phyloP scores from a whole-genome alignment of 1,140 invertebrate genomes.

The Temnothorax curvispinosus region DNA sequence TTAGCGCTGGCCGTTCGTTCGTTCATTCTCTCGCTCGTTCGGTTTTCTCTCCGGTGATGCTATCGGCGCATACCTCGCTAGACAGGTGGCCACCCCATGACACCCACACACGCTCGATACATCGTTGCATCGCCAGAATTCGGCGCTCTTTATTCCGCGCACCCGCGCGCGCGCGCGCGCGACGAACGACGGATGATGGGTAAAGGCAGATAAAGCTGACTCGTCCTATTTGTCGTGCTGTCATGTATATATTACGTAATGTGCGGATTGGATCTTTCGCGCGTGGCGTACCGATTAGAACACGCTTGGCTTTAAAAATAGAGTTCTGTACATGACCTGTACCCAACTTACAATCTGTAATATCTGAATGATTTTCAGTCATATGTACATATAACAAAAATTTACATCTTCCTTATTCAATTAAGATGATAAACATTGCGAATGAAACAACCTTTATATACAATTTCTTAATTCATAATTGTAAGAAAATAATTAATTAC shows the following conservation, averaged over 20 bases:
- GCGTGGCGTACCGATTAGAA: constrained; percentile 40
- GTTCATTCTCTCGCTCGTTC: constrained; percentile 63
- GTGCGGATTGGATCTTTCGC: constrained; percentile 12
- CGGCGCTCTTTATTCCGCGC: constrained; percentile 48
- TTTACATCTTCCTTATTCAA: neutral
- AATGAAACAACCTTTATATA: neutral
- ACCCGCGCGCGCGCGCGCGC: neutral
- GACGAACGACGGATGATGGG: constrained; percentile 42
- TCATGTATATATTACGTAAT: constrained; percentile 51
- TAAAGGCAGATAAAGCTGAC: constrained; percentile 43
- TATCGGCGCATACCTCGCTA: constrained; percentile 84
- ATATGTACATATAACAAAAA: neutral
- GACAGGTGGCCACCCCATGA: constrained; percentile 84
- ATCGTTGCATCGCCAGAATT: constrained; percentile 62
- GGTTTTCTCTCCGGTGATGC: constrained; percentile 79
- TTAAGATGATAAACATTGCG: neutral
- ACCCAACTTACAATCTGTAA: neutral
- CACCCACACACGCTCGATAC: constrained; percentile 80
- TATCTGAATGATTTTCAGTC: neutral
- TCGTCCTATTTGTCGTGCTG: constrained; percentile 27
- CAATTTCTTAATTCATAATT: neutral
- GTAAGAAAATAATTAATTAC: neutral
- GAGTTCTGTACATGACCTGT: neutral
- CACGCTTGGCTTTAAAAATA: neutral
- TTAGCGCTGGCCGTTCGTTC: constrained; percentile 83